Conservation (phyloP, 2,113 vertebrate genomes). For the Gobio gobio region DNA sequence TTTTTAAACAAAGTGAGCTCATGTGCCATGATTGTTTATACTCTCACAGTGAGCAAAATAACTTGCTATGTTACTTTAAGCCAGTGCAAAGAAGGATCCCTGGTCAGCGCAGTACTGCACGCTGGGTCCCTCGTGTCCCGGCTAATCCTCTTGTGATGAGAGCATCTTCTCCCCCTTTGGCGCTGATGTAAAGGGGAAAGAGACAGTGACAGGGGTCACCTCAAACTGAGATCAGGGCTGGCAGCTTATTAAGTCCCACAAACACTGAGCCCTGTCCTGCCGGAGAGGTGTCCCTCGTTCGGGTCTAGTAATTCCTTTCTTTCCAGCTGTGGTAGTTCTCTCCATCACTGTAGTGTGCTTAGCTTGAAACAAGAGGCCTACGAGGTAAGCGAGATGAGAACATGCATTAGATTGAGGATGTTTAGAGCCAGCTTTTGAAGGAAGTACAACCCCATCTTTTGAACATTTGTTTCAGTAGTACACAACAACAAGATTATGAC, state of each 20-base stretch:
- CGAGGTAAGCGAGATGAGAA: background rate
- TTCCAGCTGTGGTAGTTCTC: slow-evolving; percentile 39
- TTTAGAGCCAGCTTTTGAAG: background rate
- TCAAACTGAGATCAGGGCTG: slow-evolving; percentile 26
- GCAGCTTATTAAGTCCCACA: background rate
- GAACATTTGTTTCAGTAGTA: background rate
- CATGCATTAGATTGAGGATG: background rate
- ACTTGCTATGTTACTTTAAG: slow-evolving; percentile 12
- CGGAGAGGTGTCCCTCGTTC: background rate
- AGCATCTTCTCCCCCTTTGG: slow-evolving; percentile 6
- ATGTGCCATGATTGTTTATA: slow-evolving; percentile 5
- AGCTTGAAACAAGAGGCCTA: slow-evolving; percentile 8
- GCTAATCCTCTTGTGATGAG: slow-evolving; percentile 36
- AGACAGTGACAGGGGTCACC: slow-evolving; percentile 23
- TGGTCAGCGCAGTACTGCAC: slow-evolving; percentile 20
- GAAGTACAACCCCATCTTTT: background rate
- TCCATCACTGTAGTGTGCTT: background rate
- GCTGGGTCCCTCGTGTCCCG: slow-evolving; percentile 19
- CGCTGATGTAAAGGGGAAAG: slow-evolving; percentile 13
- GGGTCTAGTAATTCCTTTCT: slow-evolving; percentile 42
- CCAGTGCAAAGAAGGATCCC: slow-evolving; percentile 7
- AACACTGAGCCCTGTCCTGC: background rate
- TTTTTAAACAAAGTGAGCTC: background rate
- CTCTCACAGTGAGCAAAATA: slow-evolving; percentile 19
- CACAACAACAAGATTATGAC: background rate